phyloP scores from a whole-genome alignment of 2,113 vertebrate genomes.

The Mastomys coucha region DNA sequence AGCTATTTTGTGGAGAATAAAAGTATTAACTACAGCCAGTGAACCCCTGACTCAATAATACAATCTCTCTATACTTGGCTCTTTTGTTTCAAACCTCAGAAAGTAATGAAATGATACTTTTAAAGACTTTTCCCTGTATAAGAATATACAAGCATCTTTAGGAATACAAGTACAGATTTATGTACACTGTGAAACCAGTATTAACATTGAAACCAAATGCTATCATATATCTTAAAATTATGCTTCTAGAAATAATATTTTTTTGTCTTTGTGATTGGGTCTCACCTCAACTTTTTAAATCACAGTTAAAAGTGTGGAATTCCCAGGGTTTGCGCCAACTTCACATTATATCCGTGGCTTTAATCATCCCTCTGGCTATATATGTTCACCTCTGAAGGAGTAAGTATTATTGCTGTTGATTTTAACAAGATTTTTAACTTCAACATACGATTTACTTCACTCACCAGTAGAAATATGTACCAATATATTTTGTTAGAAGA shows the following conservation, averaged over 20 bases:
- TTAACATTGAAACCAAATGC: neutral
- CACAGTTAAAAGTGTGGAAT: conserved; percentile 83
- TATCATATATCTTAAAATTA: neutral
- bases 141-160: conserved; percentile 25
- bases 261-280: conserved; percentile 8
- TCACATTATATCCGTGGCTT: conserved; percentile 80
- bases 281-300: conserved; percentile 59
- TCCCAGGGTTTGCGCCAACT: conserved; percentile 78
- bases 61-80: neutral
- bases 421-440: conserved; percentile 16
- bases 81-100: conserved; percentile 53
- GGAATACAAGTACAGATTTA: neutral
- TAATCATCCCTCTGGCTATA: conserved; percentile 84
- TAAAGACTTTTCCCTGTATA: neutral
- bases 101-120: conserved; percentile 27
- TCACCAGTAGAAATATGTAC: conserved; percentile 6
- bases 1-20: conserved; percentile 2
- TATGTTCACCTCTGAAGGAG: conserved; percentile 83
- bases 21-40: neutral
- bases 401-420: conserved; percentile 73
- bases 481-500: neutral
- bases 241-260: neutral
- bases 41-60: neutral
- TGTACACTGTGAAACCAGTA: neutral
- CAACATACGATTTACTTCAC: conserved; percentile 2